Evolutionary conservation across 2,113 vertebrate genomes (phyloP), one percentile per base, ranked within the genome.

Genomic region (Oryzias woworae): DNA sequence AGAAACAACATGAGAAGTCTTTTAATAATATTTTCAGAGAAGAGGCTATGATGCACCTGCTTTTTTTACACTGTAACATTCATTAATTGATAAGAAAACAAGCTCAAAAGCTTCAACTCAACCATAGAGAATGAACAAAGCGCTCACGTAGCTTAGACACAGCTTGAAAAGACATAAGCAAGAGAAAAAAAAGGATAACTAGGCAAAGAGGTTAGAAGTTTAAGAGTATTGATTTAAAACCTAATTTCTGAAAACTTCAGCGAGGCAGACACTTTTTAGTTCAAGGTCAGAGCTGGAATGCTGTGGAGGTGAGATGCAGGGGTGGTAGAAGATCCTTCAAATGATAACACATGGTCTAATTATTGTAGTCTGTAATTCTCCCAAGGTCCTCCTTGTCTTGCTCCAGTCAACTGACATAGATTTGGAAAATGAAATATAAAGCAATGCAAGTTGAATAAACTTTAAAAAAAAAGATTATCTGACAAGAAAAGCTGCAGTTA

Each of bases 261-360:
- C 31, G 56, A 42, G 49, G 15, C 50, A 65, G 61, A 44, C 36
- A 65, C 61, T 80, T 90, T 87, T 75, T 81, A 84, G 81, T 84
- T 86, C 83, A 90, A 92, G 91, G 89, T 92, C 85, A 84, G 48
- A 69, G 16, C 48, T 62, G 53, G 69, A 69, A 70, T 18, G 28
- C 61, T 57, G 52, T 24, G 57, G 78, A 81, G 77, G 73, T 82
- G 75, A 82, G 71, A 58, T 58, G 75, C 57, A 73, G 58, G 63
- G 66, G 69, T 84, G 77, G 58, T 60, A 48, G 50, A 69, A 77
- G 65, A 78, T 74, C 58, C 51, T 72, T 56, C 53, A 70, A 71
- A 82, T 78, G 71, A 90, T 84, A 81, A 81, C 80, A 87, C 76
- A 56, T 66, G 78, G 84, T 87, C 86, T 90, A 91, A 91, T 92